A percentile compares a stretch with the other conserved stretches of the same genome.
Evolutionary conservation across 2,797 vertebrate species (phyloP).

Genomic region (Neosalanx taihuensis): DNA sequence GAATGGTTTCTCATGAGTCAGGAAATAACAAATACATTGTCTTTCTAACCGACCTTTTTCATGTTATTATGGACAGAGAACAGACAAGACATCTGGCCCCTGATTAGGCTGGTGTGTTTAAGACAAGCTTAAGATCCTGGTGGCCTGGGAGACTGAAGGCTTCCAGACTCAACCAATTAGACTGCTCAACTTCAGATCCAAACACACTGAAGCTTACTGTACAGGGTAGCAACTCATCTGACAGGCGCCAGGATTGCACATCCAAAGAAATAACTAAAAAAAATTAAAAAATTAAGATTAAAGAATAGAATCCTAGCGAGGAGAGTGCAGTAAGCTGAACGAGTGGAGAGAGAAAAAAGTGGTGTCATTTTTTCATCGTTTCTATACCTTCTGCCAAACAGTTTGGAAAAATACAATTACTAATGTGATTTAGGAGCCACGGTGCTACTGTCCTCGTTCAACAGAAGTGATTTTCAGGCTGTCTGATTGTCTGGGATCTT

Average conservation of each 20-base stretch:
- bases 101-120: conserved; percentile 71
- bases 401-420: conserved; percentile 28
- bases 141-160: conserved; percentile 65
- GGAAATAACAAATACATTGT: not conserved
- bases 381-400: not conserved
- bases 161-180: conserved; percentile 71
- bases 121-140: conserved; percentile 68
- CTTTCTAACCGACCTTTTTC: conserved; percentile 26
- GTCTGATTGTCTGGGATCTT: conserved; percentile 19
- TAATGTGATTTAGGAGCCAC: conserved; percentile 36
- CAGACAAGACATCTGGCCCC: conserved; percentile 70
- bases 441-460: conserved; percentile 31
- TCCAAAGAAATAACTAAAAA: not conserved
- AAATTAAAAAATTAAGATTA: not conserved
- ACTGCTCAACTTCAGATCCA: conserved; percentile 58
- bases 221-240: not conserved
- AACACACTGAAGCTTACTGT: conserved; percentile 12
- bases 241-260: not conserved
- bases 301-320: not conserved
- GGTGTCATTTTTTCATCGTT: not conserved
- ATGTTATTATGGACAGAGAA: conserved; percentile 43
- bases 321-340: not conserved
- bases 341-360: not conserved
- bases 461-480: not conserved
- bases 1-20: not conserved